Conservation (phyloP, 2,797 vertebrate species). For the Serranus cabrilla region DNA sequence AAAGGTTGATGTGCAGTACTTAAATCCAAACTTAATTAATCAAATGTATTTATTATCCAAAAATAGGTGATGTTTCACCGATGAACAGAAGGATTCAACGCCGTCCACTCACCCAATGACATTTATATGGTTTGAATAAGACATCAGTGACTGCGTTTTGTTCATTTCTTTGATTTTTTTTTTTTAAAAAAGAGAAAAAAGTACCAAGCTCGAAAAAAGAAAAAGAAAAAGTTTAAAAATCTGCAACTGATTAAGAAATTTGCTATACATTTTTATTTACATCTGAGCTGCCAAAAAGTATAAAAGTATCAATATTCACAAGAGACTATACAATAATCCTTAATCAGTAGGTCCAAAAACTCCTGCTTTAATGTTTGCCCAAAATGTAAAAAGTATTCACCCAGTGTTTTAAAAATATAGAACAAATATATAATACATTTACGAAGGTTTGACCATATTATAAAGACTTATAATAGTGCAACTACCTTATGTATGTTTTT, state of each 20-base stretch:
- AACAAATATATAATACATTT: slow-evolving; percentile 80
- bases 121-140: slow-evolving; percentile 68
- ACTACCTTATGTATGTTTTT: slow-evolving; percentile 79
- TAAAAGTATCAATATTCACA: slow-evolving; percentile 92
- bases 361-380: slow-evolving; percentile 86
- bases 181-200: slow-evolving; percentile 79
- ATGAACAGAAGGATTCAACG: slow-evolving; percentile 58
- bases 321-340: slow-evolving; percentile 90
- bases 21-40: slow-evolving; percentile 57
- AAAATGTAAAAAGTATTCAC: slow-evolving; percentile 86
- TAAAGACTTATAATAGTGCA: slow-evolving; percentile 91
- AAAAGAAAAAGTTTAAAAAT: slow-evolving; percentile 85
- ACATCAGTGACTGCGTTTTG: slow-evolving; percentile 78
- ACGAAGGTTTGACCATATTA: slow-evolving; percentile 75
- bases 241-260: slow-evolving; percentile 89
- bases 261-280: slow-evolving; percentile 96
- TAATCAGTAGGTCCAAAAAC: slow-evolving; percentile 89
- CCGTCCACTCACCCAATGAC: slow-evolving; percentile 54
- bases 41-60: slow-evolving; percentile 52
- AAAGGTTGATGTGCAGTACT: slow-evolving; percentile 59
- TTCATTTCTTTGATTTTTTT: slow-evolving; percentile 69
- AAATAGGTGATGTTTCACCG: slow-evolving; percentile 52
- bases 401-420: slow-evolving; percentile 89
- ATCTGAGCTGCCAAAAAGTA: slow-evolving; percentile 97
- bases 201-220: slow-evolving; percentile 86